Conservation (phyloP, 2,113 vertebrate species). For the Zapornia atra region DNA sequence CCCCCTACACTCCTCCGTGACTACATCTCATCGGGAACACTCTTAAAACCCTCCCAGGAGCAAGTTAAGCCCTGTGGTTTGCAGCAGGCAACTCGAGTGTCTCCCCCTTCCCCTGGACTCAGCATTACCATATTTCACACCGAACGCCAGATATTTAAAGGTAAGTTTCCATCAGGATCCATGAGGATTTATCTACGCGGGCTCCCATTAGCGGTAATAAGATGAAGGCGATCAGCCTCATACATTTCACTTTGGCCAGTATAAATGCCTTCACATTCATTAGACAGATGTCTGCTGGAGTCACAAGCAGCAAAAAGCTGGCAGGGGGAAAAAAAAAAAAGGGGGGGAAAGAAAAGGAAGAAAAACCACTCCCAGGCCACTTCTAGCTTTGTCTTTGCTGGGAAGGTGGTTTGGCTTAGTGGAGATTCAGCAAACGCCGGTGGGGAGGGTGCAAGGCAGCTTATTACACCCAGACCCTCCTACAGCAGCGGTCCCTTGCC, state of each 20-base stretch:
- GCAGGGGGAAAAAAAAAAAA: background rate
- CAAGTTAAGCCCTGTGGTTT: background rate
- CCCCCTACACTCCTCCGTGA: background rate
- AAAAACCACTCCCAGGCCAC: background rate
- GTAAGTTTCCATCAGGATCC: constrained; percentile 46
- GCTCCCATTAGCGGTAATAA: constrained; percentile 63
- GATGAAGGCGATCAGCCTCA: constrained; percentile 58
- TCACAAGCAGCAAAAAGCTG: background rate
- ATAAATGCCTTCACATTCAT: constrained; percentile 38
- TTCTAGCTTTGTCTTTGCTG: background rate
- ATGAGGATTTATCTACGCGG: constrained; percentile 57
- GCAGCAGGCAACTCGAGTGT: background rate
- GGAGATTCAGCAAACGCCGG: background rate
- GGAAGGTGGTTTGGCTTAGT: background rate
- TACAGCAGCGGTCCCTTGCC: rapidly evolving
- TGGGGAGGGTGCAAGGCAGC: background rate
- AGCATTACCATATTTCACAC: background rate
- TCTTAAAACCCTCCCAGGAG: background rate
- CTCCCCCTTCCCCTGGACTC: background rate
- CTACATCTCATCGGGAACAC: rapidly evolving
- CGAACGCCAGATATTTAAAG: background rate
- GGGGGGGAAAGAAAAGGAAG: background rate
- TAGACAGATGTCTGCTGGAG: constrained; percentile 10
- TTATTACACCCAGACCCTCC: background rate
- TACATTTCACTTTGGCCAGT: constrained; percentile 38